Conservation (phyloP, 2,888 invertebrate genomes). For the Rugalucina vietnamica region DNA sequence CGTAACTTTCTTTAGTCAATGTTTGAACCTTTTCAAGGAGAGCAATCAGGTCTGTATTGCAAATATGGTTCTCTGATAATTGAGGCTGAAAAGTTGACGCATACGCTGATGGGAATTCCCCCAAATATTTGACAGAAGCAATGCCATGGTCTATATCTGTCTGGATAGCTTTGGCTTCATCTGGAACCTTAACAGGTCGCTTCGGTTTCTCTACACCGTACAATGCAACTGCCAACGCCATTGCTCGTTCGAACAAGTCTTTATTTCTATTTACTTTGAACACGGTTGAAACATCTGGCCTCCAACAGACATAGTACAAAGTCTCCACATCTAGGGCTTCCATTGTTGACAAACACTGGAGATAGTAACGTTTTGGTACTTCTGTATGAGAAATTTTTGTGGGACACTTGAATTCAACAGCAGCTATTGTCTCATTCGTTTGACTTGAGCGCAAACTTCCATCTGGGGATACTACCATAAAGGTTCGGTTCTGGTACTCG, state of each 20-base stretch:
- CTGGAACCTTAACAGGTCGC: no score
- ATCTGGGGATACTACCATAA: slow-evolving; percentile 32
- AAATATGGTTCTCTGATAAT: no score
- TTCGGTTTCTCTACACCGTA: no score
- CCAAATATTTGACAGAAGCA: no score
- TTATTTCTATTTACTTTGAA: not conserved
- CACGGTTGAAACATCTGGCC: slow-evolving; percentile 20
- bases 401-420: slow-evolving; percentile 54
- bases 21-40: no score
- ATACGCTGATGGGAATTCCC: no score
- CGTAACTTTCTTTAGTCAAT: no score
- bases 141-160: no score
- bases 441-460: slow-evolving; percentile 16
- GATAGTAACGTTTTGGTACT: slow-evolving; percentile 46
- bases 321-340: not conserved
- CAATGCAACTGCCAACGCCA: not conserved
- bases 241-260: not conserved
- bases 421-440: not conserved
- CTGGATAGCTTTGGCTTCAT: no score
- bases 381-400: slow-evolving; percentile 24
- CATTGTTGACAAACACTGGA: slow-evolving; percentile 55
- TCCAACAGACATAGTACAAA: slow-evolving; percentile 20
- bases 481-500: not conserved
- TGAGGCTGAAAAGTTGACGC: no score
- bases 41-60: no score